phyloP scores from a whole-genome alignment of 2,888 invertebrate genomes.

The Sarcophaga rosellei region DNA sequence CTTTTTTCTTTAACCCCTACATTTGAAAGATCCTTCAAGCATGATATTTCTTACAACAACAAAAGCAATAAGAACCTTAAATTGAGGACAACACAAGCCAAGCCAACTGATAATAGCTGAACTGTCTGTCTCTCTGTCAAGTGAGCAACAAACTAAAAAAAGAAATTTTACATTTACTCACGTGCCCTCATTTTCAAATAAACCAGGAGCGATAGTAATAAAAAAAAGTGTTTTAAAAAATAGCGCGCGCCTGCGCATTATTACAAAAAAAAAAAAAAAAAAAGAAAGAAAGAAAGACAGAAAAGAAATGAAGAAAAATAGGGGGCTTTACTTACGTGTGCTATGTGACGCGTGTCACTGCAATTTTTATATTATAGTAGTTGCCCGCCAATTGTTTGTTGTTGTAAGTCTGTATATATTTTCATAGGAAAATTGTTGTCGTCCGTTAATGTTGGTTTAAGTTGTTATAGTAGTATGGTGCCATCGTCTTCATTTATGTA shows the following conservation, averaged over 20 bases:
- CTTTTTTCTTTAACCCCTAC: constrained; percentile 61
- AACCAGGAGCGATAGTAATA: constrained; percentile 24
- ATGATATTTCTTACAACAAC: constrained; percentile 59
- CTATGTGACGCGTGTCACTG: constrained; percentile 57
- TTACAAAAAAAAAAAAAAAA: background rate
- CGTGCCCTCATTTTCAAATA: constrained; percentile 63
- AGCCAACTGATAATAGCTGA: constrained; percentile 60
- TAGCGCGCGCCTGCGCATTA: constrained; percentile 65
- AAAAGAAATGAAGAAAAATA: background rate
- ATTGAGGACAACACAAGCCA: constrained; percentile 64
- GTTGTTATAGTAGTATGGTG: constrained; percentile 11
- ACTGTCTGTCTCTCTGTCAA: constrained; percentile 45
- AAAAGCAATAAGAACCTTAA: constrained; percentile 44
- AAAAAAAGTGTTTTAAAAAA: constrained; percentile 24
- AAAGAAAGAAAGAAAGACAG: too few species aligned
- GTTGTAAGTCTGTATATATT: constrained; percentile 3
- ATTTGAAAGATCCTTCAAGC: constrained; percentile 53
- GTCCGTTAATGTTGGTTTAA: constrained; percentile 44
- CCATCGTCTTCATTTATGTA: constrained; percentile 18
- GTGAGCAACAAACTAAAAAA: constrained; percentile 29
- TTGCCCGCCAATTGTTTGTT: constrained; percentile 56
- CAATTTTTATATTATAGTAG: constrained; percentile 20
- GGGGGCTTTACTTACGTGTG: constrained; percentile 42
- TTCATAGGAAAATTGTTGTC: constrained; percentile 59
- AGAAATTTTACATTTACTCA: constrained; percentile 44